Percentiles rank a stretch among this genome's conserved stretches.
Evolutionary conservation across 2,797 vertebrate species (phyloP).

Genomic region (Onychomys torridus): DNA sequence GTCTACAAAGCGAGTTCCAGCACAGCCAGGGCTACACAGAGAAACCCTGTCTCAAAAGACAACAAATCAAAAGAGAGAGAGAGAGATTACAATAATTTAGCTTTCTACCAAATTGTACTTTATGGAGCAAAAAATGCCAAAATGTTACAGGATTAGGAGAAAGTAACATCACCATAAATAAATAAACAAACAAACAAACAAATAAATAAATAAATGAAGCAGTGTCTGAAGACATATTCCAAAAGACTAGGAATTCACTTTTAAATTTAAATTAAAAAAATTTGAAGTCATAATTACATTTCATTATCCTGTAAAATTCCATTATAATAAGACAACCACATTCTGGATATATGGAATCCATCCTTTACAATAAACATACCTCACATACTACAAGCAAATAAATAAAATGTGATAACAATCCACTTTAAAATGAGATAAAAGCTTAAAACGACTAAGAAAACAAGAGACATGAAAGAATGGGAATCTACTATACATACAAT

Average conservation of each 20-base stretch:
- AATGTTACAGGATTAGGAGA: neutral
- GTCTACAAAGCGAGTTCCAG: neutral
- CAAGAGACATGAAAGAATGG: neutral
- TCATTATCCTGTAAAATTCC: neutral
- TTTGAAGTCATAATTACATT: conserved; percentile 8
- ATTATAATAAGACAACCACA: neutral
- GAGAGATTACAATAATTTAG: neutral
- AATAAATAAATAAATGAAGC: neutral
- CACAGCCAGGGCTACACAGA: neutral
- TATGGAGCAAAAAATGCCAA: conserved; percentile 12
- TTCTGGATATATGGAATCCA: neutral
- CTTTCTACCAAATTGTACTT: conserved; percentile 17
- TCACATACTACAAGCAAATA: neutral
- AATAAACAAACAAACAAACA: neutral
- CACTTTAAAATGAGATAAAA: neutral
- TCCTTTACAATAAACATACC: neutral
- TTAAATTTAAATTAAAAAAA: neutral
- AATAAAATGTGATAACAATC: neutral
- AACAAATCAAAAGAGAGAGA: neutral
- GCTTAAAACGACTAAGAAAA: neutral
- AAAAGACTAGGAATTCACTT: neutral
- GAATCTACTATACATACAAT: neutral
- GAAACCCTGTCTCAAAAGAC: neutral
- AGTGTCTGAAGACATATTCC: neutral
- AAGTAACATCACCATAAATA: neutral